Evolutionary conservation across 2,888 invertebrate species (phyloP).

Genomic region (Catonia carolina): DNA sequence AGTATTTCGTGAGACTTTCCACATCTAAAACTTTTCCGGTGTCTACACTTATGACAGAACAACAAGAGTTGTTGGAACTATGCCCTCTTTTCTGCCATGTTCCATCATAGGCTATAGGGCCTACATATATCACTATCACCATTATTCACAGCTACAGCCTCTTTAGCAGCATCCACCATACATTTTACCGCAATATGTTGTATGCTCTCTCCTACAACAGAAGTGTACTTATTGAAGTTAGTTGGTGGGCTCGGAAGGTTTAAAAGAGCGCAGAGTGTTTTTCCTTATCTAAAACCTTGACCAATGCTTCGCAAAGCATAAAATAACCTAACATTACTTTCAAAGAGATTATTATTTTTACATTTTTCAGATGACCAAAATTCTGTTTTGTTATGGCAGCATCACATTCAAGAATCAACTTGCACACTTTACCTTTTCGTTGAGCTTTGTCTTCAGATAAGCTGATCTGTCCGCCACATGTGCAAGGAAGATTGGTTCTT

Average conservation of each 20-base stretch:
- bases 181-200: neutral
- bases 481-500: neutral
- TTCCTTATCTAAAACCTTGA: neutral
- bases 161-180: neutral
- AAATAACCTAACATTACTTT: neutral
- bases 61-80: neutral
- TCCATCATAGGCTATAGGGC: neutral
- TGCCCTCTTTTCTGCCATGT: conserved; percentile 2
- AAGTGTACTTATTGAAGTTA: neutral
- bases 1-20: neutral
- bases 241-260: neutral
- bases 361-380: neutral
- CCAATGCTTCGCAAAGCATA: neutral
- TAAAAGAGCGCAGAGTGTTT: neutral
- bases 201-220: neutral
- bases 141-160: neutral
- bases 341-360: conserved; percentile 1
- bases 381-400: neutral
- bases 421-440: neutral
- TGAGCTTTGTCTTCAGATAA: neutral
- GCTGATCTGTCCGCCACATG: neutral
- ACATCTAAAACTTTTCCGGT: neutral
- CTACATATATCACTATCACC: neutral
- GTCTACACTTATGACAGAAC: neutral
- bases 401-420: neutral